A percentile compares a stretch with the other conserved stretches of the same genome.
phyloP scores from a whole-genome alignment of 2,797 vertebrate species.

The Loris lydekkerianus region DNA sequence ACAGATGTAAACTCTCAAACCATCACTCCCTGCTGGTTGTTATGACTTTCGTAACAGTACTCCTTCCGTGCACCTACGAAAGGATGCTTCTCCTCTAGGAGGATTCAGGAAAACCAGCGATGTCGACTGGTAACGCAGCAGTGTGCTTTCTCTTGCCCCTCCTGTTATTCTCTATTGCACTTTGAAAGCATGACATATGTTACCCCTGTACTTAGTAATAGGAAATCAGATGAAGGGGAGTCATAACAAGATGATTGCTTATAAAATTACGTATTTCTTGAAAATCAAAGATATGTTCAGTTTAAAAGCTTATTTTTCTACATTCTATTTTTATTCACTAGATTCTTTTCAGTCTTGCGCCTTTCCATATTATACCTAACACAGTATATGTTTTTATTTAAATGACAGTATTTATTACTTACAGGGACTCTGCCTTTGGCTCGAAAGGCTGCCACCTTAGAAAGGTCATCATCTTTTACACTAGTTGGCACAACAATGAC shows the following conservation, averaged over 20 bases:
- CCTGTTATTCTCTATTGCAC: background rate
- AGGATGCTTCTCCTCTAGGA: background rate
- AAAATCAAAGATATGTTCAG: slow-evolving; percentile 32
- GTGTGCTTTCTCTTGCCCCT: background rate
- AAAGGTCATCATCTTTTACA: slow-evolving; percentile 95
- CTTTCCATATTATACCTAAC: background rate
- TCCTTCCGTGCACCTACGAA: background rate
- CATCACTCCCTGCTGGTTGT: background rate
- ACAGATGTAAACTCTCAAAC: background rate
- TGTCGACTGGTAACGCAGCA: background rate
- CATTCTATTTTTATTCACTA: slow-evolving; percentile 35
- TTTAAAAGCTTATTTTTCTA: slow-evolving; percentile 5
- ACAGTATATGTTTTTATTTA: background rate
- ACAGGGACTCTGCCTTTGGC: slow-evolving; percentile 97
- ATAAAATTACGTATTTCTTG: slow-evolving; percentile 1
- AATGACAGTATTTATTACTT: slow-evolving; percentile 81
- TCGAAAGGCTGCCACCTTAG: slow-evolving; percentile 94
- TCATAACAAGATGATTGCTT: background rate
- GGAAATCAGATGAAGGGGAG: background rate
- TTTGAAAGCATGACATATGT: background rate
- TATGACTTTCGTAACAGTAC: background rate
- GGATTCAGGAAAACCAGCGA: background rate
- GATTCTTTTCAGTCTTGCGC: background rate
- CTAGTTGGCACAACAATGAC: slow-evolving; percentile 95
- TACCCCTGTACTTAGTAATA: background rate